Evolutionary conservation across 2,888 invertebrate species (phyloP), one percentile per base, ranked within the genome.

Genomic region (Lasioglossum vierecki): DNA sequence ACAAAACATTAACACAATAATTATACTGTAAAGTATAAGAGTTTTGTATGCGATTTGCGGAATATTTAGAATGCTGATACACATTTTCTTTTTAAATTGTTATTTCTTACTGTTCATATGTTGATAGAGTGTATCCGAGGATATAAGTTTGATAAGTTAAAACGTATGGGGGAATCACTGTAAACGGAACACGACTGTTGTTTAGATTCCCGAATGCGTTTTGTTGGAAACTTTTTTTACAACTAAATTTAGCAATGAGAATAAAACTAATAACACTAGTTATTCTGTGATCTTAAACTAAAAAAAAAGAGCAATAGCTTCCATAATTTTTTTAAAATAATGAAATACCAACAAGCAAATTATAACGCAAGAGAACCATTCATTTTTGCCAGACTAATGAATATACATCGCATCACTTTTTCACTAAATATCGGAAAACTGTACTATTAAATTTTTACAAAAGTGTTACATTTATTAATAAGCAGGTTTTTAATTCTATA

Each of bases 401-500:
- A 70, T 84, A 35, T 49, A 53, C 53, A 66, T 26, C 26, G 13
- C 44, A 18, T 76, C 76, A 71, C 13, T 68, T 79, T 79, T n/a
- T 63, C 71, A 76, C 18, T 30, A 18, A 79, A 76, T 68, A 68
- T 57, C 68, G 41, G 44, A 30, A 30, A 70, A 73, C 70, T 71
- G 74, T 86, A 86, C 71, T 78, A 71, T 74, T 85, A 82, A 30
- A 82, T 79, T 86, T 85, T 82, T 85, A 82, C 82, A 30, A 26
- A 71, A 26, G 77, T 77, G 82, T 86, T 86, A 82, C 39, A 82
- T 76, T 83, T 81, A 79, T 80, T 70, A 76, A 83, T 84, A 85
- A 88, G 76, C 80, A 53, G 75, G 73, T 85, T 82, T 75, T 89
- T 85, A 75, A 81, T 88, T 88, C 75, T 80, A 53, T 85, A 85